Base-by-base conservation (phyloP, 2,888 invertebrate species). In the Cryptus armator region DNA sequence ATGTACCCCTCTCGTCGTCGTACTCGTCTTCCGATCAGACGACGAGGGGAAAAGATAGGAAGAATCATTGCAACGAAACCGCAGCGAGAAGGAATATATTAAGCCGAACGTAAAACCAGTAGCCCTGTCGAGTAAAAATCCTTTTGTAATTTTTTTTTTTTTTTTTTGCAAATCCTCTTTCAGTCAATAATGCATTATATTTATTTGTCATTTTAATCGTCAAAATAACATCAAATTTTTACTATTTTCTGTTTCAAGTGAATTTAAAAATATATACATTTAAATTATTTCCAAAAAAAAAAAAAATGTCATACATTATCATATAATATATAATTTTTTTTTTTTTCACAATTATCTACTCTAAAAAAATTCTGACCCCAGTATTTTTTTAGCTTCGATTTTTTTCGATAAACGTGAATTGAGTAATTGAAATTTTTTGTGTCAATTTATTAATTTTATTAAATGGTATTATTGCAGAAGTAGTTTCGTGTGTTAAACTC, bases 401-500 rank as follows among this genome's bases (percentile, higher is more conserved):
- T 37, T 37, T 37, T 37, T 37, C 37, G 37, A 37, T 7, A 7
- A 37, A 9, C 37, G 5, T 5, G 37, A 37, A 37, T 37, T 37
- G 37, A 37, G 9, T 6, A 1, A 9, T 37, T 7, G 37, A 37
- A 37, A 37, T 37, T 5, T 37, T 37, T 9, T 9, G 37, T 37
- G 5, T 37, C 37, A 9, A 53, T 7, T 53, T 19, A 53, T 53
- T n/a, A 9, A 10, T 9, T 19, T 10, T 53, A 19, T 56, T 19
- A 24, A 24, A 24, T 24, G 24, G 24, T 5, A 56, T 93, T 92
- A 92, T 92, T 90, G 92, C 91, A 91, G 91, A 91, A 44, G 76
- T 56, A 78, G 67, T 83, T 62, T 64, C 64, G 46, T 51, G 46
- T 62, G 32, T 62, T 62, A 6, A 14, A 62, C 32, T 12, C 62